phyloP scores from a whole-genome alignment of 2,113 vertebrate species.

The Symphodus melops region DNA sequence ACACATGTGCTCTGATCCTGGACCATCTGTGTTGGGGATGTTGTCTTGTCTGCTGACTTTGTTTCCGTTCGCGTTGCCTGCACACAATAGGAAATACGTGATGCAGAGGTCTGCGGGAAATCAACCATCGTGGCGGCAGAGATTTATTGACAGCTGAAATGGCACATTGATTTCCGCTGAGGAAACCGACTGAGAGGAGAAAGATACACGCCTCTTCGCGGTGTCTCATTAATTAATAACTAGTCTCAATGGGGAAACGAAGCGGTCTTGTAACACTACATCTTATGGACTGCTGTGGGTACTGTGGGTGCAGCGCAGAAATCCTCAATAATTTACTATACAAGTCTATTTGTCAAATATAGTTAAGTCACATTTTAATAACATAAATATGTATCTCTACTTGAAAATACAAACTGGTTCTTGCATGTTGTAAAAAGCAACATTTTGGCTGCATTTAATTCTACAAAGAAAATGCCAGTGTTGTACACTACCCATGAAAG shows the following conservation, averaged over 20 bases:
- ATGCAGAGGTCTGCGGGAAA: conserved; percentile 41
- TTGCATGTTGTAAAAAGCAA: neutral
- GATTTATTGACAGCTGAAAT: conserved; percentile 62
- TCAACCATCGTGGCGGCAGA: conserved; percentile 35
- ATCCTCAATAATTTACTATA: conserved; percentile 12
- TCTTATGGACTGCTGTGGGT: conserved; percentile 37
- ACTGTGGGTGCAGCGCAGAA: conserved; percentile 30
- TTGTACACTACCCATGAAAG: conserved; percentile 2
- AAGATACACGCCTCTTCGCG: conserved; percentile 55
- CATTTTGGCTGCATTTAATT: neutral
- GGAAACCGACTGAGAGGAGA: conserved; percentile 60
- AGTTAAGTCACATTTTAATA: conserved; percentile 16
- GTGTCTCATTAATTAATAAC: conserved; percentile 78
- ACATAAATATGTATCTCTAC: neutral
- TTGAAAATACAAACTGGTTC: neutral
- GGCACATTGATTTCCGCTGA: conserved; percentile 71
- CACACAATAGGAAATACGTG: conserved; percentile 42
- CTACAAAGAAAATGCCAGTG: neutral
- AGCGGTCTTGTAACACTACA: conserved; percentile 35
- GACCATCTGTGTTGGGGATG: neutral
- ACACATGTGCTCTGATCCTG: neutral
- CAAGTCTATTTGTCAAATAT: neutral
- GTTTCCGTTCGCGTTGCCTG: conserved; percentile 38
- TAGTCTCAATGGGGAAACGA: conserved; percentile 46
- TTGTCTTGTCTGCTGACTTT: conserved; percentile 42